phyloP scores from a whole-genome alignment of 2,888 invertebrate species.

The Epinotia bilunana region DNA sequence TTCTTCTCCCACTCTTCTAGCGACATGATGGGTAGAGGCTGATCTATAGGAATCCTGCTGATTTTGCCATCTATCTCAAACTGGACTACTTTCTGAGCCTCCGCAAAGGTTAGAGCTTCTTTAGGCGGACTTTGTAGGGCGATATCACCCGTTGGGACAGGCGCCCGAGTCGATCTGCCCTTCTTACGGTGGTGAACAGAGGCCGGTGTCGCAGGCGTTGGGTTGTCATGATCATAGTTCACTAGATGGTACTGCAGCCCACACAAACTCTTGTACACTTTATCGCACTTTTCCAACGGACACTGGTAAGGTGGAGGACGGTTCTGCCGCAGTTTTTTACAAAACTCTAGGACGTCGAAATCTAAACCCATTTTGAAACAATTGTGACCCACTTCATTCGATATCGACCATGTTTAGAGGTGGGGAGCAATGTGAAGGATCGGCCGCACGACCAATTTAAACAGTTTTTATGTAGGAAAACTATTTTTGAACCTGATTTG shows the following conservation, averaged over 20 bases:
- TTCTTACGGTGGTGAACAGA: constrained; percentile 87
- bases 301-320: constrained; percentile 94
- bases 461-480: constrained; percentile 37
- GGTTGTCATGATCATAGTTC: constrained; percentile 93
- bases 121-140: constrained; percentile 82
- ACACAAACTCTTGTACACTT: constrained; percentile 93
- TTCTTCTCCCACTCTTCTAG: constrained; percentile 86
- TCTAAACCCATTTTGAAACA: constrained; percentile 89
- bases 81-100: constrained; percentile 93
- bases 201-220: constrained; percentile 86
- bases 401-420: constrained; percentile 26
- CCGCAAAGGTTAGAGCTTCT: constrained; percentile 92
- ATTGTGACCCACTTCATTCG: constrained; percentile 23
- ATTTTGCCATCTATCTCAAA: constrained; percentile 93
- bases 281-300: constrained; percentile 93
- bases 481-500: constrained; percentile 15
- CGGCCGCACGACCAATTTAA: neutral
- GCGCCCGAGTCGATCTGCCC: constrained; percentile 82
- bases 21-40: constrained; percentile 88
- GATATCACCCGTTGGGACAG: constrained; percentile 85
- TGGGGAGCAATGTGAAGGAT: neutral
- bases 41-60: constrained; percentile 86
- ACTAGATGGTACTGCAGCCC: constrained; percentile 94
- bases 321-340: constrained; percentile 91
- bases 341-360: constrained; percentile 94